Evolutionary conservation across 1,140 invertebrate species (phyloP), one percentile per base, ranked within the genome.

Genomic region (Diuraphis noxia): DNA sequence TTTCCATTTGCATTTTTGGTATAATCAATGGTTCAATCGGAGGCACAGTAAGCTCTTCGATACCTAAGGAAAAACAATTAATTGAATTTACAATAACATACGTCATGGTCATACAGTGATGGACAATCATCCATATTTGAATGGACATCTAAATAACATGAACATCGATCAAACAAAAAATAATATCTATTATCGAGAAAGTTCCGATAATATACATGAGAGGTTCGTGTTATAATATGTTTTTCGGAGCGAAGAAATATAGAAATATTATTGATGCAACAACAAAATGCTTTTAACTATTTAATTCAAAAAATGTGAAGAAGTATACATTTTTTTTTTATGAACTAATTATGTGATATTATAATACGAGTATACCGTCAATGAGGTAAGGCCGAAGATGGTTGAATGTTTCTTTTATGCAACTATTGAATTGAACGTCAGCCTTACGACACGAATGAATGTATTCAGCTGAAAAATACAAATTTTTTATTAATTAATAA

Each of bases 21-120:
- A 97, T 96, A 9, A 94, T 93, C 92, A 97, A 93, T 0, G 96
- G 96, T 92, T 97, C 96, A 92, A 97, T 96, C 1, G 96, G 95
- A 2, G 96, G 96, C 30, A 97, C 94, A 6, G 95, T 94, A 63
- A 97, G 93, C 87, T 97, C 96, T 0, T 94, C 93, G 34, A 97
- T 95, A 88, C 96, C 96, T 95, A 88, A 7, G 17, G 6, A 84
- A 34, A 84, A 46, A 40, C 43, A 49, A 49, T 49, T 9, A 17
- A 4, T 63, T n/a, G 5, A 63, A 6, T 63, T n/a, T 19, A 19
- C 41, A 43, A 46, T 17, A n/a, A 63, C 13, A 63, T 63, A 63
- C 13, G 30, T 5, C 30, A 5, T 6, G n/a, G n/a, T n/a, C n/a
- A 17, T 13, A n/a, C 41, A 8, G 41, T 43, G 4, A 4, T 17